Evolutionary conservation across 2,797 vertebrate genomes (phyloP).

Genomic region (Emys orbicularis): DNA sequence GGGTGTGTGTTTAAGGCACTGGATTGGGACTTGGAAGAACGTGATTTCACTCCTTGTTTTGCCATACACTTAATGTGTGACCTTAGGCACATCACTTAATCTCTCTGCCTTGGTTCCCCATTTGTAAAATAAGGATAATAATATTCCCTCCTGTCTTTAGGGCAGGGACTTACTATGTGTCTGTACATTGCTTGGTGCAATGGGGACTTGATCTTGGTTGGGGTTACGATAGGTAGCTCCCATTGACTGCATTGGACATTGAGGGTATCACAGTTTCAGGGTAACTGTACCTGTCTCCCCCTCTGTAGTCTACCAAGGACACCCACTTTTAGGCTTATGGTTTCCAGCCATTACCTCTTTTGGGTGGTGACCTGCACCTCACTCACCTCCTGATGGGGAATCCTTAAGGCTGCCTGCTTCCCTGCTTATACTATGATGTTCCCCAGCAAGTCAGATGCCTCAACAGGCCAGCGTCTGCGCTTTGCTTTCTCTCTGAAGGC

Average conservation of each 20-base stretch:
- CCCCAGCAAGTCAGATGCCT: neutral
- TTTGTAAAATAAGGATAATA: neutral
- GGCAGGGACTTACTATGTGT: rapidly evolving
- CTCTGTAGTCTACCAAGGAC: neutral
- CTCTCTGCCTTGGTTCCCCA: neutral
- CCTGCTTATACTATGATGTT: neutral
- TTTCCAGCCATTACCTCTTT: neutral
- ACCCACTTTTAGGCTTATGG: neutral
- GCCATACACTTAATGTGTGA: neutral
- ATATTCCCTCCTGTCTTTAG: neutral
- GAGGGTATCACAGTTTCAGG: neutral
- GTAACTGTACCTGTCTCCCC: neutral
- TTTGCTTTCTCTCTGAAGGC: neutral
- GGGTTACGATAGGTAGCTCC: neutral
- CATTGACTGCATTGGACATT: neutral
- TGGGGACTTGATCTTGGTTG: neutral
- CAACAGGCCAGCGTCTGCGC: neutral
- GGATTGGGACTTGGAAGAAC: neutral
- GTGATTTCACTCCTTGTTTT: neutral
- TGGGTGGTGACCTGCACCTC: too few species aligned
- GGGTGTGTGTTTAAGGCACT: neutral
- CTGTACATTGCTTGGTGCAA: neutral
- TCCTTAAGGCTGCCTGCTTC: neutral
- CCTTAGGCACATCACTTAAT: neutral
- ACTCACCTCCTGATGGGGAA: neutral